A percentile compares a stretch with the other conserved stretches of the same genome.
Conservation (phyloP, 2,113 vertebrate genomes). For the Malurus alboscapulatus region DNA sequence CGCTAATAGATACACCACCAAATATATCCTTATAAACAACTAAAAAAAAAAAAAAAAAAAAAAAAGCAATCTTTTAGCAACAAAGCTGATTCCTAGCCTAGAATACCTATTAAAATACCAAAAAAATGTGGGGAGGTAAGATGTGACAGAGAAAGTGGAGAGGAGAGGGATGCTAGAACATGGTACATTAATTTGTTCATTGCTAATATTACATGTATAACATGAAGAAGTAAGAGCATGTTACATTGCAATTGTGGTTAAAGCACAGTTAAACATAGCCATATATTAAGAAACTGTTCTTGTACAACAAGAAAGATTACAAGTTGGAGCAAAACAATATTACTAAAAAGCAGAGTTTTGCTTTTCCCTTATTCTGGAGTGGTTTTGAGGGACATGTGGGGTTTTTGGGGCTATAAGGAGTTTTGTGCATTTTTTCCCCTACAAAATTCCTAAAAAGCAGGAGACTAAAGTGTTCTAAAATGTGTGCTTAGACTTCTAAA, state of each 20-base stretch:
- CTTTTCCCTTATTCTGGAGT: not conserved
- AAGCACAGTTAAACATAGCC: not conserved
- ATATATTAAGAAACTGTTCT: not conserved
- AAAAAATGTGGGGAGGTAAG: not conserved
- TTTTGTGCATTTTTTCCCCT: not conserved
- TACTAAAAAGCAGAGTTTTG: not conserved
- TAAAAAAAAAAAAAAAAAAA: not conserved
- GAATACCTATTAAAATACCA: not conserved
- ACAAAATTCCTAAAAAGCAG: not conserved
- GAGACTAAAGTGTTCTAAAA: not conserved
- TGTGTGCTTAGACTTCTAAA: not conserved
- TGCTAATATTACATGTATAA: not conserved
- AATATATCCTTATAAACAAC: not conserved
- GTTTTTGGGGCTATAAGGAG: not conserved
- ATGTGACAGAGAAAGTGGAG: not conserved
- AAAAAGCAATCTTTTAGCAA: not conserved
- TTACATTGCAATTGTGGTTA: not conserved
- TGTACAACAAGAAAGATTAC: not conserved
- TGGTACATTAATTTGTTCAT: not conserved
- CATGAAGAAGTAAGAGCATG: not conserved
- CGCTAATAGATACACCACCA: not conserved
- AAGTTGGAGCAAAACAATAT: not conserved
- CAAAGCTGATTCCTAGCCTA: not conserved
- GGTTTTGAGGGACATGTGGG: not conserved
- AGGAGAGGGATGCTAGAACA: not conserved